A percentile compares a stretch with the other conserved stretches of the same genome.
Evolutionary conservation across 2,888 invertebrate species (phyloP).

Genomic region (Xestobium rufovillosum): DNA sequence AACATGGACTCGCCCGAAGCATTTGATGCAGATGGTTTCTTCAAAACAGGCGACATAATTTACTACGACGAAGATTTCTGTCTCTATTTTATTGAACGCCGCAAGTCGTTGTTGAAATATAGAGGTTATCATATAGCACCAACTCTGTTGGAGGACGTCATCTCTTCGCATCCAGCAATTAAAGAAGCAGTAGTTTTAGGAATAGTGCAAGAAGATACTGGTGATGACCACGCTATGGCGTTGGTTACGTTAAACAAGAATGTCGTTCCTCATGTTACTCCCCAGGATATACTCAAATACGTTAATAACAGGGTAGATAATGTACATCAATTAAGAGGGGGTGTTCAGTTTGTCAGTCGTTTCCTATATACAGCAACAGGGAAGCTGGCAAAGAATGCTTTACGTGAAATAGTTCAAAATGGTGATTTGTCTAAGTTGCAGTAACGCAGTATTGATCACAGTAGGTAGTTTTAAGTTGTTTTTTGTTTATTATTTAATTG

Average conservation of each 20-base stretch:
- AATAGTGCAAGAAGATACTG: slow-evolving; percentile 57
- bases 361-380: too few species aligned
- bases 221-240: slow-evolving; percentile 51
- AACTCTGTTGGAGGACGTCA: slow-evolving; percentile 66
- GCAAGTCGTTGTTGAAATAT: slow-evolving; percentile 46
- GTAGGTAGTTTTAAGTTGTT: too few species aligned
- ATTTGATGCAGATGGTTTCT: slow-evolving; percentile 42
- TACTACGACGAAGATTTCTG: slow-evolving; percentile 43
- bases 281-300: not conserved
- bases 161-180: slow-evolving; percentile 63
- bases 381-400: too few species aligned
- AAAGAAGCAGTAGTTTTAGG: slow-evolving; percentile 76
- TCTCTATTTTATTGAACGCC: slow-evolving; percentile 43
- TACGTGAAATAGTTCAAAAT: too few species aligned
- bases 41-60: slow-evolving; percentile 47
- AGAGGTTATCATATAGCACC: slow-evolving; percentile 54
- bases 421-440: too few species aligned
- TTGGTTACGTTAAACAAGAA: not conserved
- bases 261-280: not conserved
- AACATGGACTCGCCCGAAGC: slow-evolving; percentile 40
- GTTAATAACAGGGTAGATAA: not conserved
- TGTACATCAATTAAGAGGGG: not conserved
- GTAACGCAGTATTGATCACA: too few species aligned
- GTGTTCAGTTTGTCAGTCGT: not conserved
- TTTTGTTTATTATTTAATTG: too few species aligned